phyloP scores from a whole-genome alignment of 2,797 vertebrate species.

The Percopsis omiscomaycus region DNA sequence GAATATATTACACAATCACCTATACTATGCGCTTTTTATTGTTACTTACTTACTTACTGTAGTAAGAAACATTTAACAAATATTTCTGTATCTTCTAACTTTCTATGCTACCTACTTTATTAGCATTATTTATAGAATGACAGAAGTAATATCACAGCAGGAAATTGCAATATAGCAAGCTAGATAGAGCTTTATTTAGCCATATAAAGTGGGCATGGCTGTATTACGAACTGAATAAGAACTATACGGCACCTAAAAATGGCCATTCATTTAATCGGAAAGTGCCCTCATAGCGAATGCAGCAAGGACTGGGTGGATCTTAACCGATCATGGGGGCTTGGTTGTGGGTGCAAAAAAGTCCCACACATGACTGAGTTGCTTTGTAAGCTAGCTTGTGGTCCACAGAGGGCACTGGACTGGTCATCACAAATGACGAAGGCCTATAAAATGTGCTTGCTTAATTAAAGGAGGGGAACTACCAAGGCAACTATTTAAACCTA shows the following conservation, averaged over 20 bases:
- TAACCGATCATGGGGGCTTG: too few relatives aligned
- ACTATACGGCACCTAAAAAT: too few relatives aligned
- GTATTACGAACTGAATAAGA: not conserved
- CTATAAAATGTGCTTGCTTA: conserved; percentile 68
- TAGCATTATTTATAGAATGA: not conserved
- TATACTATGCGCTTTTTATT: too few relatives aligned
- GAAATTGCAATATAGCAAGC: not conserved
- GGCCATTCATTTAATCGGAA: too few relatives aligned
- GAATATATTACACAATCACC: too few relatives aligned
- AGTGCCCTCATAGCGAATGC: too few relatives aligned
- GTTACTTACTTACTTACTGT: too few relatives aligned
- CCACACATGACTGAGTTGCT: conserved; percentile 52
- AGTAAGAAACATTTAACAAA: too few relatives aligned
- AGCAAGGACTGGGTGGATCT: too few relatives aligned
- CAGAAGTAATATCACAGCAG: not conserved
- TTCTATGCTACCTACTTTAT: too few relatives aligned
- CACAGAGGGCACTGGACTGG: conserved; percentile 44
- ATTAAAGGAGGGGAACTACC: conserved; percentile 72
- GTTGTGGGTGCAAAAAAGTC: conserved; percentile 15
- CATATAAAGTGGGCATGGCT: conserved; percentile 10
- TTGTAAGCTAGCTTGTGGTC: conserved; percentile 51
- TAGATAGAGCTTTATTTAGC: conserved; percentile 12
- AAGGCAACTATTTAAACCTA: conserved; percentile 69
- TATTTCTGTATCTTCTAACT: too few relatives aligned
- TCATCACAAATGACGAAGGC: conserved; percentile 47